phyloP scores from a whole-genome alignment of 2,797 vertebrate genomes.

The Eulemur rubriventer region DNA sequence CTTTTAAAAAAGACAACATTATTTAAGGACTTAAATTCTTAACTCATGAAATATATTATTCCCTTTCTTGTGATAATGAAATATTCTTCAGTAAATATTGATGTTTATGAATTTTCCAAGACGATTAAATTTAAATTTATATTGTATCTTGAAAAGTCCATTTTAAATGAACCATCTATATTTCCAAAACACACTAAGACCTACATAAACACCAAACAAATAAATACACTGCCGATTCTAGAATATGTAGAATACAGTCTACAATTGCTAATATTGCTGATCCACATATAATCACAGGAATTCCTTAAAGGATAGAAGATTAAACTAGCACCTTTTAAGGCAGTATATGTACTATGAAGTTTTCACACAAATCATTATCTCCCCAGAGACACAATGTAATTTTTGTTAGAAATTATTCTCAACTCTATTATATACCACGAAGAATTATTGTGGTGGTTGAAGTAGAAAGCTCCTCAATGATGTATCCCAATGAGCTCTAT shows the following conservation, averaged over 20 bases:
- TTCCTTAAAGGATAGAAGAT: constrained; percentile 15
- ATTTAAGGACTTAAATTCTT: not conserved
- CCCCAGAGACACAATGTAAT: not conserved
- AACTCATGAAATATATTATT: constrained; percentile 15
- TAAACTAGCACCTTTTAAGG: constrained; percentile 24
- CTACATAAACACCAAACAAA: constrained; percentile 20
- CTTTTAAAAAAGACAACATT: constrained; percentile 22
- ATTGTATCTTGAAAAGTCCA: not conserved
- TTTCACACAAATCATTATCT: constrained; percentile 29
- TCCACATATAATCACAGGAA: not conserved
- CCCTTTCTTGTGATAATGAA: constrained; percentile 25
- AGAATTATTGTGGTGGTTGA: not conserved
- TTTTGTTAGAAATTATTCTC: constrained; percentile 38
- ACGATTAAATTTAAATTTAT: constrained; percentile 47
- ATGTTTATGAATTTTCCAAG: constrained; percentile 29
- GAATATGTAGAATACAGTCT: not conserved
- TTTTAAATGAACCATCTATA: constrained; percentile 18
- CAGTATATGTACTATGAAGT: not conserved
- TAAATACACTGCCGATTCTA: not conserved
- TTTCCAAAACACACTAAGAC: constrained; percentile 33
- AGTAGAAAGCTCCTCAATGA: not conserved
- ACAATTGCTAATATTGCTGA: not conserved
- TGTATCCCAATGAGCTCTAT: not conserved
- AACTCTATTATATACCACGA: not conserved
- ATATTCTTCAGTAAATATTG: constrained; percentile 35